Conservation (phyloP, 2,113 vertebrate genomes). For the Vulpes ferrilata region DNA sequence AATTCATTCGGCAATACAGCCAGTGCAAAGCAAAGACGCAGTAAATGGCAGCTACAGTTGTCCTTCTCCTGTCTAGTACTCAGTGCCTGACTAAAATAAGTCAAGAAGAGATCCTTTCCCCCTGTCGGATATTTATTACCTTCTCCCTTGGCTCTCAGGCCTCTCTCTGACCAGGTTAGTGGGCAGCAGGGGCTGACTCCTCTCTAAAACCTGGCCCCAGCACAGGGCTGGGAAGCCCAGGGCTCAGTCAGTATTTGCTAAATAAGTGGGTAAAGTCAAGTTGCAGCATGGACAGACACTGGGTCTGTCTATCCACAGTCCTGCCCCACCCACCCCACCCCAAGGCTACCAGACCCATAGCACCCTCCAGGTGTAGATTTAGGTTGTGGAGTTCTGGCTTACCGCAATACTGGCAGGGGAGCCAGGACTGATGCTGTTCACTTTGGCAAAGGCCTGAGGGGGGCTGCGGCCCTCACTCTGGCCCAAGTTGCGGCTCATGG, state of each 20-base stretch:
- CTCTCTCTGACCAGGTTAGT: neutral
- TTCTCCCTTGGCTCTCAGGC: neutral
- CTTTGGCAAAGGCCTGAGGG: slow-evolving; percentile 91
- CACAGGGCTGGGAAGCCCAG: neutral
- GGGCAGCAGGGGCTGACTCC: neutral
- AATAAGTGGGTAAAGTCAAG: neutral
- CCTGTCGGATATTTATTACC: neutral
- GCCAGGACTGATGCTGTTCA: slow-evolving; percentile 91
- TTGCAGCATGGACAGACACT: neutral
- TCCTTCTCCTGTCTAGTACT: neutral
- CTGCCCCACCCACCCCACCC: no score
- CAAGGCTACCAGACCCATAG: neutral
- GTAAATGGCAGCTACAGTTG: neutral
- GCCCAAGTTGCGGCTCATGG: slow-evolving; percentile 79
- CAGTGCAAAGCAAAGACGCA: neutral
- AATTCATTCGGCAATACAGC: neutral
- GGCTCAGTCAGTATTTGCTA: neutral
- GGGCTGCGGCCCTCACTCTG: slow-evolving; percentile 50
- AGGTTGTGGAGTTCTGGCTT: slow-evolving; percentile 59
- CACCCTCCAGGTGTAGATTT: rapidly evolving
- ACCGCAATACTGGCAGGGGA: slow-evolving; percentile 95
- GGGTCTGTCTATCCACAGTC: neutral
- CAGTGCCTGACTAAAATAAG: neutral
- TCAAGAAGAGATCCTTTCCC: neutral
- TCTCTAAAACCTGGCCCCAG: neutral